Evolutionary conservation across 2,888 invertebrate species (phyloP).

Genomic region (Steinernema carpocapsae): DNA sequence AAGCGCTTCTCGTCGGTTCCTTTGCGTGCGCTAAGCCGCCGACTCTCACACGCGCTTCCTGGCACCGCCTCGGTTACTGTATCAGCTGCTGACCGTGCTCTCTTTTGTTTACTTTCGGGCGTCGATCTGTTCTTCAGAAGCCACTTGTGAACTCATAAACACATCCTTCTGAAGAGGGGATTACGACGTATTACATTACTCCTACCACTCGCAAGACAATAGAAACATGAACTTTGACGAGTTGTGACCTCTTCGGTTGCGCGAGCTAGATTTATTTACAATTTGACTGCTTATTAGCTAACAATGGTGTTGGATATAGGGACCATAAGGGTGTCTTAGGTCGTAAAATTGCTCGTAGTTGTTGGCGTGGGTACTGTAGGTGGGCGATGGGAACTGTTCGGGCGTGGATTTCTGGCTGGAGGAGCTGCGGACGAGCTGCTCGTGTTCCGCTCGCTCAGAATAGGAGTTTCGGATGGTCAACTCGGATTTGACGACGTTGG

Average conservation of each 20-base stretch:
- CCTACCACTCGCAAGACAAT: constrained; percentile 27
- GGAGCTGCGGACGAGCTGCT: not conserved
- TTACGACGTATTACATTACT: constrained; percentile 30
- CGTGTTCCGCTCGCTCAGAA: constrained; percentile 5
- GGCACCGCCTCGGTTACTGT: no score
- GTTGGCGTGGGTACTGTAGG: not conserved
- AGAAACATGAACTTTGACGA: constrained; percentile 20
- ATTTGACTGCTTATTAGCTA: not conserved
- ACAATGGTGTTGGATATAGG: constrained; percentile 15
- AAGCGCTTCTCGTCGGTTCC: no score
- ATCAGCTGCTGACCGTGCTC: no score
- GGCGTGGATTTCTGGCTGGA: not conserved
- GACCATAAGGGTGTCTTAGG: not conserved
- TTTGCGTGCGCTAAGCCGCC: no score
- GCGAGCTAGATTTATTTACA: constrained; percentile 27
- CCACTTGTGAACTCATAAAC: constrained; percentile 23
- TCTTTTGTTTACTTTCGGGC: no score
- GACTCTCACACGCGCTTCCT: no score
- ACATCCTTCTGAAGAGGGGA: constrained; percentile 3
- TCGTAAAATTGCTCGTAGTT: constrained; percentile 7
- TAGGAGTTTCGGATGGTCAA: constrained; percentile 5
- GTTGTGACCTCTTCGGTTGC: constrained; percentile 9
- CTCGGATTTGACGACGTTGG: not conserved
- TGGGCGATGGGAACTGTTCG: not conserved
- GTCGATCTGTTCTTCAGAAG: no score